Conservation (phyloP, 1,140 invertebrate genomes). For the Tribolium castaneum region DNA sequence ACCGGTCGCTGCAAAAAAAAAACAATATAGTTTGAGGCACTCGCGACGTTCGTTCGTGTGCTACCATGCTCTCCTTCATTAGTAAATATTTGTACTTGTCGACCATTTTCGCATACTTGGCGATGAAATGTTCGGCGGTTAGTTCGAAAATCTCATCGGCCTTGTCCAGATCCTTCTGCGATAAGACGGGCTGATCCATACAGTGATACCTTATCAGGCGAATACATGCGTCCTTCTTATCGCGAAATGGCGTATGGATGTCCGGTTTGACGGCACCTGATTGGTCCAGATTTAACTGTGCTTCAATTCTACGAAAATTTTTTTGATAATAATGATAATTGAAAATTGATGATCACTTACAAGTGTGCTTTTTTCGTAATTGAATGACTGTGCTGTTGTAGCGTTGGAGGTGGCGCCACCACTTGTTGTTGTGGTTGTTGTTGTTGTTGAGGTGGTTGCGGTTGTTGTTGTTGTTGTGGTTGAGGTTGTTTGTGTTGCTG, state of each 20-base stretch:
- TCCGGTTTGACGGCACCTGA: constrained; percentile 81
- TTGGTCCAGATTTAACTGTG: constrained; percentile 83
- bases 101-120: constrained; percentile 80
- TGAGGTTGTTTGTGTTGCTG: constrained; percentile 40
- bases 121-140: constrained; percentile 77
- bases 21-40: constrained; percentile 52
- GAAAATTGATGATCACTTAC: constrained; percentile 44
- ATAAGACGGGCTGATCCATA: constrained; percentile 76
- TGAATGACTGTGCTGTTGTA: constrained; percentile 23
- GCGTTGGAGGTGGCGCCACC: constrained; percentile 8
- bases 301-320: constrained; percentile 71
- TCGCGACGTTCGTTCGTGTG: constrained; percentile 36
- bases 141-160: constrained; percentile 83
- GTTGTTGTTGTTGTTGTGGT: constrained; percentile 33
- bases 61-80: constrained; percentile 87
- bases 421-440: not conserved
- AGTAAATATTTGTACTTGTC: constrained; percentile 83
- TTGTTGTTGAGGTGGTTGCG: constrained; percentile 36
- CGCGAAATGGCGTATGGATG: constrained; percentile 78
- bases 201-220: constrained; percentile 86
- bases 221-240: constrained; percentile 81
- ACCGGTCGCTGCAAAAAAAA: constrained; percentile 71
- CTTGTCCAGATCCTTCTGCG: constrained; percentile 75
- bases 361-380: constrained; percentile 55
- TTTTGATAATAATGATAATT: constrained; percentile 5